Evolutionary conservation across 2,888 invertebrate genomes (phyloP).

Genomic region (Leucoma salicis): DNA sequence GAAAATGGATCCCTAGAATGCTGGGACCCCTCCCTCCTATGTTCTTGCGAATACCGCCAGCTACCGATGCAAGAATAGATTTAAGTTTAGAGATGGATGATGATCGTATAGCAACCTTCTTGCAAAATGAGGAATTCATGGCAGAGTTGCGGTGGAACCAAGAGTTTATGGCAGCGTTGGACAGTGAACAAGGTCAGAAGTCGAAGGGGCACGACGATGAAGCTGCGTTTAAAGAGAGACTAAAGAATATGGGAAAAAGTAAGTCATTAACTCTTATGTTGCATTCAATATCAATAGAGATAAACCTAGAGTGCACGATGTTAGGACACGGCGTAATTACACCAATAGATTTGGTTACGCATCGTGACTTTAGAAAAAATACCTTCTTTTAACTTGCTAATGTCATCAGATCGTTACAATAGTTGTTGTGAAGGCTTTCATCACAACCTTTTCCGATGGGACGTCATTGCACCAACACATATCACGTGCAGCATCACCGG

Average conservation of each 20-base stretch:
- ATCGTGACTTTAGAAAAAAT: no score
- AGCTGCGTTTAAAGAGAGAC: conserved; percentile 89
- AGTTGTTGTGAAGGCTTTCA: no score
- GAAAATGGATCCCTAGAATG: conserved; percentile 90
- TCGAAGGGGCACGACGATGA: conserved; percentile 82
- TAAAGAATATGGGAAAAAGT: conserved; percentile 92
- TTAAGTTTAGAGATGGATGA: conserved; percentile 87
- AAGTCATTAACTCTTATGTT: no score
- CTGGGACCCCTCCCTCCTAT: conserved; percentile 89
- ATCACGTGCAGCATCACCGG: no score
- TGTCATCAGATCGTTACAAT: no score
- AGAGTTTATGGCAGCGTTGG: conserved; percentile 92
- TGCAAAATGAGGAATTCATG: conserved; percentile 96
- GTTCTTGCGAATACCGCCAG: conserved; percentile 86
- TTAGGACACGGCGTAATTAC: no score
- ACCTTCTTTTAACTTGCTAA: no score
- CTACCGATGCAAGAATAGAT: conserved; percentile 73
- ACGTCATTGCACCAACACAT: no score
- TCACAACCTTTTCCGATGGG: no score
- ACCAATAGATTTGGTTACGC: no score
- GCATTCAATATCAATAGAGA: no score
- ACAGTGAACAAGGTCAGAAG: conserved; percentile 85
- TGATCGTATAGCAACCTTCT: conserved; percentile 91
- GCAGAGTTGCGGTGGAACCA: conserved; percentile 92
- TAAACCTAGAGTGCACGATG: no score